A percentile compares a stretch with the other conserved stretches of the same genome.
These are phyloP conservation scores for Neopipo cinnamomea DNA, from an alignment of 2,113 vertebrate species.

Conservation along the genomic window DNA sequence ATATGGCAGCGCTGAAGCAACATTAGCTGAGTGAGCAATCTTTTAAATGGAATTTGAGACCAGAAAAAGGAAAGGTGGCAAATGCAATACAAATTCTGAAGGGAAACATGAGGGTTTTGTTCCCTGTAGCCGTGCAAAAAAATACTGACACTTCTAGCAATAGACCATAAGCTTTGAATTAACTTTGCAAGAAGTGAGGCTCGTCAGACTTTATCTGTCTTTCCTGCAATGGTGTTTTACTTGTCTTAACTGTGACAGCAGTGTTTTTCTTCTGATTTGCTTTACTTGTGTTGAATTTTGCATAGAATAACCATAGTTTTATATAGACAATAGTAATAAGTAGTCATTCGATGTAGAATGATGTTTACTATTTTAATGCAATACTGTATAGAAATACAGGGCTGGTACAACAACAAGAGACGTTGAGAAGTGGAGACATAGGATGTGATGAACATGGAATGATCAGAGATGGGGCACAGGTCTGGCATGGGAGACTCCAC, in stretches of 20 bases:
- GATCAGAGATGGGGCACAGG: neutral
- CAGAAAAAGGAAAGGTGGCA: neutral
- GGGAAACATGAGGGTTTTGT: neutral
- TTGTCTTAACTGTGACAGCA: neutral
- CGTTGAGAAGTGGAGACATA: neutral
- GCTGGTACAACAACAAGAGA: neutral
- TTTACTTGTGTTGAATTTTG: neutral
- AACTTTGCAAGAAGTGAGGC: neutral
- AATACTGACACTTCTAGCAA: neutral
- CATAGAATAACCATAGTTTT: neutral
- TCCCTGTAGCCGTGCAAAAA: accelerated
- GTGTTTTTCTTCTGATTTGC: neutral
- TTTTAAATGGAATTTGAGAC: neutral
- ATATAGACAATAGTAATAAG: neutral
- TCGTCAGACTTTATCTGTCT: neutral
- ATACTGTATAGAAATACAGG: neutral
- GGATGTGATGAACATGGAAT: neutral
- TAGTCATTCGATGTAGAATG: accelerated
- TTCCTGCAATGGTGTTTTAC: neutral
- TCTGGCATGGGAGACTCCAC: neutral
- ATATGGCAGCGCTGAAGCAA: neutral
- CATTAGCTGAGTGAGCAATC: neutral
- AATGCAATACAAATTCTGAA: neutral
- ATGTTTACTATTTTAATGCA: neutral
- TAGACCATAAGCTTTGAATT: neutral